These are phyloP conservation scores for Microctonus aethiopoides DNA, from an alignment of 2,888 invertebrate species.

Conservation along the genomic window DNA sequence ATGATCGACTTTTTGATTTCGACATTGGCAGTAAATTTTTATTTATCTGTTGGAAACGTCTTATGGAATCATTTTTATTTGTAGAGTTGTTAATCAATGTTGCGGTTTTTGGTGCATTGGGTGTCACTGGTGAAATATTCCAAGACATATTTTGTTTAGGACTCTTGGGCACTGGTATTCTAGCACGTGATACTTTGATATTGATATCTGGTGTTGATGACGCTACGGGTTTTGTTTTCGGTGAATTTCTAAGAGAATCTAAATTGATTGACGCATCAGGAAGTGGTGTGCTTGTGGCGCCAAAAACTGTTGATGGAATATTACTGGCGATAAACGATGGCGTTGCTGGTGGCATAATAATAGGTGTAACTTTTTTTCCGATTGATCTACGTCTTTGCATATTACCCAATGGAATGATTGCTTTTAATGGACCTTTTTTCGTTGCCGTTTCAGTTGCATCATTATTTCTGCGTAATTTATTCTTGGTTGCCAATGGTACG, in stretches of 20 bases:
- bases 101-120: constrained; percentile 38
- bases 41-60: neutral
- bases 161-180: constrained; percentile 35
- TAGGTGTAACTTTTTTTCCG: constrained; percentile 36
- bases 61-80: neutral
- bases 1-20: constrained; percentile 13
- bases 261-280: constrained; percentile 30
- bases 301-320: constrained; percentile 18
- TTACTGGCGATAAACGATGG: constrained; percentile 45
- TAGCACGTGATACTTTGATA: constrained; percentile 27
- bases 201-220: constrained; percentile 58
- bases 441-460: constrained; percentile 38
- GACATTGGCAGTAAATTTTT: neutral
- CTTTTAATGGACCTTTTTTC: constrained; percentile 62
- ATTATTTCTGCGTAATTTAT: constrained; percentile 52
- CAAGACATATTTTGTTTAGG: constrained; percentile 42
- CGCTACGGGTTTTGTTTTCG: constrained; percentile 55
- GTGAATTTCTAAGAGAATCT: constrained; percentile 39
- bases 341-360: constrained; percentile 36
- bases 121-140: constrained; percentile 54
- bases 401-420: constrained; percentile 56
- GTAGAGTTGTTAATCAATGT: neutral
- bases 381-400: constrained; percentile 33
- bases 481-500: constrained; percentile 44
- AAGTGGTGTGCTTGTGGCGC: constrained; percentile 59